Base-by-base conservation (phyloP, 2,888 invertebrate species). In the Hydraecia micacea region DNA sequence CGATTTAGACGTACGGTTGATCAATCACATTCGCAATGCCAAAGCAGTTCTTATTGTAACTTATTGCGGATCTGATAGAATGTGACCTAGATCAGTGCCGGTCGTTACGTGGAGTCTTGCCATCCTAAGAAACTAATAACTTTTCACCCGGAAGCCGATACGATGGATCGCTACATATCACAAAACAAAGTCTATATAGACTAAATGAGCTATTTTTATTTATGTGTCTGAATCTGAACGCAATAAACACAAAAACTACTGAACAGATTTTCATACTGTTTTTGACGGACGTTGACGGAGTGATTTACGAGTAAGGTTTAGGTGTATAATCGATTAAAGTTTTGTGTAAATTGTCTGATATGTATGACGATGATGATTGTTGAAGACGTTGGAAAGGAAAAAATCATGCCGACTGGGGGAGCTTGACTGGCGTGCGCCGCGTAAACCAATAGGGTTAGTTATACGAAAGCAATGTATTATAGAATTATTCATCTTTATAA, bases 121-220 rank as follows among this genome's bases (percentile, higher is more conserved):
- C 18, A 49, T 65, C 55, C 49, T 65, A 58, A 28, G 18, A 71
- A 71, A 58, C 65, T 21, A 66, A 70, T 79, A 79, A 70, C 65
- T 39, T 55, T 42, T 70, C n/a, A 32, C 39, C 21, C 1, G 39
- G 63, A 78, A 65, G 18, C 9, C 39, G 25, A 49, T 55, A n/a
- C 39, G 6, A 62, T 21, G 15, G 39, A 32, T 36, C 21, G 11
- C 36, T 21, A 11, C 63, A 5, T 36, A 36, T 63, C 21, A 36
- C 36, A 36, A 28, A 60, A 28, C 28, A 32, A 62, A n/a, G n/a
- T n/a, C 11, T 11, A 58, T n/a, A 62, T 21, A 32, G 8, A 21
- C 28, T 62, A 1, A 32, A 8, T 21, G 32, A 18, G 62, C 62
- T 18, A 32, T 21, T 21, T 62, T 32, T 62, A 21, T 62, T 32